A percentile compares a stretch with the other conserved stretches of the same genome.
Conservation (phyloP, 2,113 vertebrate genomes). For the Bagarius yarrelli region DNA sequence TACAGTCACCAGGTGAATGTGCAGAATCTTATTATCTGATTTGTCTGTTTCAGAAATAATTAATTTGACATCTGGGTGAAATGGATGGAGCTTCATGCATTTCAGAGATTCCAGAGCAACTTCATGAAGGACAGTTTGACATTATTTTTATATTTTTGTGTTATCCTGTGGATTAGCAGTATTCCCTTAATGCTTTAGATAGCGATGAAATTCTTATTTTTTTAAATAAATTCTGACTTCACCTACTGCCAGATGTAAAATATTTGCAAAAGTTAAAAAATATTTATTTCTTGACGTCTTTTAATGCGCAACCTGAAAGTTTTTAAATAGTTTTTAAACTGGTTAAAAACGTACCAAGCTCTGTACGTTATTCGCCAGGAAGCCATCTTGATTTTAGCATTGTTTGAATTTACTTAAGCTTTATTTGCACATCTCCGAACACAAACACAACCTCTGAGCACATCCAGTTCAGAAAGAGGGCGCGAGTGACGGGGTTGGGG, state of each 20-base stretch:
- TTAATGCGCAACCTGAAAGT: not conserved
- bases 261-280: too few relatives aligned
- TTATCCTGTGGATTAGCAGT: not conserved
- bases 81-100: not conserved
- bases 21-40: not conserved
- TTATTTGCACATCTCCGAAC: conserved; percentile 15
- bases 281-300: not conserved
- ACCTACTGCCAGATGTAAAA: not conserved
- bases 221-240: not conserved
- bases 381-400: not conserved
- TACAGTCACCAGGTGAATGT: not conserved
- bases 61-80: conserved; percentile 8
- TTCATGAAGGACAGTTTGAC: not conserved
- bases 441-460: not conserved
- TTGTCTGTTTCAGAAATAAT: conserved; percentile 37
- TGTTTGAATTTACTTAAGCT: not conserved
- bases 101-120: too few relatives aligned
- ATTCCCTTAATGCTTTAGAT: not conserved
- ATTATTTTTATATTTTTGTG: not conserved
- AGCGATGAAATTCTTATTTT: not conserved
- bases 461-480: not conserved
- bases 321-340: too few relatives aligned
- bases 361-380: not conserved
- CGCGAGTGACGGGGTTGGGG: too few relatives aligned
- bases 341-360: not conserved